A percentile compares a stretch with the other conserved stretches of the same genome.
These are phyloP conservation scores for Heliconius himera DNA, from an alignment of 1,140 invertebrate species.

Conservation along the genomic window DNA sequence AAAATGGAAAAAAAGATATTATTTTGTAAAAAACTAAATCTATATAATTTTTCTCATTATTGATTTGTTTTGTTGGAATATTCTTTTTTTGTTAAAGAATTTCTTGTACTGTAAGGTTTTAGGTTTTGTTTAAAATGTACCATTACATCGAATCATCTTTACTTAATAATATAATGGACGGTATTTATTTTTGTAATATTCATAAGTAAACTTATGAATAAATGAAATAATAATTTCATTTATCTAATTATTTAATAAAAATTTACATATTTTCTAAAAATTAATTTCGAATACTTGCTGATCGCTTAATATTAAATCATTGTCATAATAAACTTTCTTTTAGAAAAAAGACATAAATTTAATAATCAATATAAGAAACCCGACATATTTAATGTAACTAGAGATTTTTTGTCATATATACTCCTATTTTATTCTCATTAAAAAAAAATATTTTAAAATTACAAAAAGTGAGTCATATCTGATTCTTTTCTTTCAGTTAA, in stretches of 20 bases:
- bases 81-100: neutral
- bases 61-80: neutral
- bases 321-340: too few species aligned
- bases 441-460: too few species aligned
- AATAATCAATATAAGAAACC: neutral
- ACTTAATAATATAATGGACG: neutral
- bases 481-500: neutral
- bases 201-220: too few species aligned
- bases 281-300: neutral
- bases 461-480: too few species aligned
- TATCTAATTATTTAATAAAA: neutral
- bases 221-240: neutral
- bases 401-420: too few species aligned
- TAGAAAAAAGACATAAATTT: neutral
- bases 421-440: too few species aligned
- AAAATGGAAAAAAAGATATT: neutral
- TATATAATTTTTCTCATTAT: neutral
- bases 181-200: neutral
- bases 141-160: neutral
- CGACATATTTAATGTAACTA: too few species aligned
- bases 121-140: neutral
- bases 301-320: too few species aligned
- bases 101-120: slow-evolving; percentile 4
- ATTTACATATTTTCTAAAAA: neutral
- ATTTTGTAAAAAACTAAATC: neutral